Base-by-base conservation (phyloP, 2,888 invertebrate genomes). In the Desoria tigrina region DNA sequence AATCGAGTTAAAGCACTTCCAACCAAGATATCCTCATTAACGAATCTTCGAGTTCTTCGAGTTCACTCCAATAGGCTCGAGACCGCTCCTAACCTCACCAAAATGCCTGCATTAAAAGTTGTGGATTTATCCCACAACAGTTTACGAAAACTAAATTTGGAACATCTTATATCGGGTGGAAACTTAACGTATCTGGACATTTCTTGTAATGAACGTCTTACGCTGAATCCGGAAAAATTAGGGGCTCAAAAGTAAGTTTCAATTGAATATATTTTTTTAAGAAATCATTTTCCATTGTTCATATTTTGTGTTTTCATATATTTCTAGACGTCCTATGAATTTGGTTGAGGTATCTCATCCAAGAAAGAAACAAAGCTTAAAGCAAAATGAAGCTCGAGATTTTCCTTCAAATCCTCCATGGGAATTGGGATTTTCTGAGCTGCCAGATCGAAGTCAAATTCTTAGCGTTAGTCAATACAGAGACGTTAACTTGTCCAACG, bases 71-170 rank as follows among this genome's bases (percentile, higher is more conserved):
- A 92, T 80, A 84, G 88, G 75, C 81, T 92, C 60, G 84, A 88
- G 71, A 85, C 85, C 28, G 87, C 89, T 57, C 92, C 92, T 0
- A 86, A 86, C 78, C 85, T 92, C 77, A 87, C 88, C n/a, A 87
- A 87, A 78, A 85, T 90, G 76, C 83, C 84, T 37, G 86, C 88
- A 2, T 81, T 92, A 3, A 87, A 88, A 82, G 90, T 92, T 21
- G 81, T 92, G 65, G 92, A 92, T 80, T 84, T 92, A 74, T 91
- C 92, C 0, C 91, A 92, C 78, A 92, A 92, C 79, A 90, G 91
- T 79, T 80, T 92, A 59, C 90, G 91, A 78, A 86, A 87, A 73
- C 85, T 92, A 63, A 90, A 92, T 80, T 82, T 92, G 74, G 84
- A 87, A 63, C 84, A 86, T 2, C 79, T 92, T 59, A 89, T 92